Evolutionary conservation across 2,888 invertebrate species (phyloP), one percentile per base, ranked within the genome.

Genomic region (Cecidostiba fungosa): DNA sequence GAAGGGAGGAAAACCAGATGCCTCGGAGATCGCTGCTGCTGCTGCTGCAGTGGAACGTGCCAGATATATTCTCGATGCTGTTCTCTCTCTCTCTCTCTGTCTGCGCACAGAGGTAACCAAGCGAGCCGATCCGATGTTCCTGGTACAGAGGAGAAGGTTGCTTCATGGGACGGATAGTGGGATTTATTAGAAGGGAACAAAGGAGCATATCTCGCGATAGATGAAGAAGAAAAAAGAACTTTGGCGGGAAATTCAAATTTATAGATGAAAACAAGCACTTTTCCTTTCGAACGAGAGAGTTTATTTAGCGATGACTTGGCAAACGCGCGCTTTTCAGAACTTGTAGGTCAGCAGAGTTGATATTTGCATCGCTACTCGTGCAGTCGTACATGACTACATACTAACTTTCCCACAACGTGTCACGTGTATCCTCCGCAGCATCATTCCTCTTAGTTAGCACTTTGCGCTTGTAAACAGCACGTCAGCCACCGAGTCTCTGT

Each of bases 1-100:
- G 39, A 83, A 80, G 76, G 78, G 84, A 79, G 77, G 47, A 73
- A 66, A 77, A 82, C 73, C 85, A 82, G 82, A 82, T 85, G 85
- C 85, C 76, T 77, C 81, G 85, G 23, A 59, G 59, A 81, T 72
- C 77, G 76, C 70, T 76, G 76, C 50, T 76, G 39, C 26, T 69
- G 62, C 59, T 70, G 76, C 76, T 32, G 62, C 74, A 29, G 79
- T 23, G 70, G 36, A 85, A 85, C 62, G 74, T 82, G 78, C 77
- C 73, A 83, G 84, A 85, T 85, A 77, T 73, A 78, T 84, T 70
- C 69, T 69, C 50, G 85, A 26, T 81, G 77, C 62, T 59, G 26
- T n/a, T n/a, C n/a, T n/a, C n/a, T n/a, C n/a, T n/a, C n/a, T n/a
- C n/a, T n/a, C n/a, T n/a, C n/a, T n/a, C n/a, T n/a, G n/a, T n/a